phyloP scores from a whole-genome alignment of 2,888 invertebrate species.

The Synanthedon myopaeformis region DNA sequence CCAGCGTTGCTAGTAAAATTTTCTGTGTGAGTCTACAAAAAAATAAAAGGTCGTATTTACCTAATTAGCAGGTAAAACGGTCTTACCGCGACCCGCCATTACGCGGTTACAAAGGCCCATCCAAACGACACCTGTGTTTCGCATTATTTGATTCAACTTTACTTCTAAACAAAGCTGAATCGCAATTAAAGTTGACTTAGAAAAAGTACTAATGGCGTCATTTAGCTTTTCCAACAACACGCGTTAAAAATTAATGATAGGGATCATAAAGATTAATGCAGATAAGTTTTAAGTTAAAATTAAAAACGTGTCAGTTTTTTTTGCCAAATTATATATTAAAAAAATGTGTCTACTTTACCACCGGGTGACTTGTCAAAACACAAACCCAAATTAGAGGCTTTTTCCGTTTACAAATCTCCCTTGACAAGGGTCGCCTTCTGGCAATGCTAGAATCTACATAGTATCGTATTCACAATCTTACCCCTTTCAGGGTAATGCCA shows the following conservation, averaged over 20 bases:
- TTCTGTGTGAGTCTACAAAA: constrained; percentile 13
- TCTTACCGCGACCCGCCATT: constrained; percentile 13
- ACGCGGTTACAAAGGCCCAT: constrained; percentile 20
- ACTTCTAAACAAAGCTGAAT: not conserved
- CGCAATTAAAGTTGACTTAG: not conserved
- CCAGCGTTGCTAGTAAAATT: constrained; percentile 6
- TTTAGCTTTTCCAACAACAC: not conserved
- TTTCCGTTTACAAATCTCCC: constrained; percentile 52
- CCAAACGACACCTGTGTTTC: constrained; percentile 21
- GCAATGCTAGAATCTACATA: constrained; percentile 32
- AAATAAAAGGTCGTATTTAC: constrained; percentile 13
- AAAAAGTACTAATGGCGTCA: not conserved
- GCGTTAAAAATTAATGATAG: not conserved
- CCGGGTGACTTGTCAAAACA: constrained; percentile 49
- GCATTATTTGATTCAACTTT: constrained; percentile 11
- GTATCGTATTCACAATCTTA: constrained; percentile 17
- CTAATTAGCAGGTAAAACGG: constrained; percentile 20
- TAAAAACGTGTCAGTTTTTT: not conserved
- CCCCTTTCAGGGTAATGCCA: constrained; percentile 16
- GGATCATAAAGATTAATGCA: not conserved
- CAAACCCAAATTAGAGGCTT: constrained; percentile 51
- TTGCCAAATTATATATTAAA: not conserved
- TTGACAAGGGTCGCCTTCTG: constrained; percentile 51
- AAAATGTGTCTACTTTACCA: constrained; percentile 11
- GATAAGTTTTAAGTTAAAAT: not conserved